Conservation (phyloP, 2,113 vertebrate species). For the Corythornis madagascariensis region DNA sequence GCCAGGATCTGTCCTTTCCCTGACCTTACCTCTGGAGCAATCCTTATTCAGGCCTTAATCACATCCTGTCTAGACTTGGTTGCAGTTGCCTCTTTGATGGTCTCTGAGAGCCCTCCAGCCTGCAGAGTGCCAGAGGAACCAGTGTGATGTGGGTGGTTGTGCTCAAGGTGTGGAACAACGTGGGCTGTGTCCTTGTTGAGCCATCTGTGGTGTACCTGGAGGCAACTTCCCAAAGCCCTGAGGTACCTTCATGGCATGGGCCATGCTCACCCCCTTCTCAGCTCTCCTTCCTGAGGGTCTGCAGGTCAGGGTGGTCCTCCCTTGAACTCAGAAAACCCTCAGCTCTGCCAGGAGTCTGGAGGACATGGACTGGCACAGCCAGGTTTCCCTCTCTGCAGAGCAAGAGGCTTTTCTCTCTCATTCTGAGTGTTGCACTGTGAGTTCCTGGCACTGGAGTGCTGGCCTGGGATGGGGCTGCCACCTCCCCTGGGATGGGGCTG, state of each 20-base stretch:
- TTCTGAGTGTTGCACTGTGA: not conserved
- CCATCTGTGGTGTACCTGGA: not conserved
- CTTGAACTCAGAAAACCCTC: not conserved
- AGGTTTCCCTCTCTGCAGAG: not conserved
- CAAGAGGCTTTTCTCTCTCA: not conserved
- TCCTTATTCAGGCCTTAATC: conserved; percentile 71
- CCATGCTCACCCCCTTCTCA: fast-evolving
- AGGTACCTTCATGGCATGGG: not conserved
- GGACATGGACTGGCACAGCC: not conserved
- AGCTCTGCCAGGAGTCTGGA: not conserved
- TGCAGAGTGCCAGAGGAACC: not conserved
- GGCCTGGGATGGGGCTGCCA: not conserved
- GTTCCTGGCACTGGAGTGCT: not conserved
- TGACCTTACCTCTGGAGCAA: conserved; percentile 72
- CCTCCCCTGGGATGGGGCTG: not conserved
- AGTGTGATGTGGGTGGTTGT: not conserved
- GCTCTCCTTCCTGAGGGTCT: not conserved
- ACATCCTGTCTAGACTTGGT: conserved; percentile 82
- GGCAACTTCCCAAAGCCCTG: not conserved
- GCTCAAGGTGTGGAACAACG: fast-evolving
- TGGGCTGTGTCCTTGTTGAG: not conserved
- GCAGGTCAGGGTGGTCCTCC: not conserved
- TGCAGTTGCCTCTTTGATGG: conserved; percentile 1
- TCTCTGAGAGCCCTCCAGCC: conserved; percentile 21
- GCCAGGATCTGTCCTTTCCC: conserved; percentile 71